phyloP scores from a whole-genome alignment of 2,797 vertebrate genomes.

The Oryzias dopingdopingensis region DNA sequence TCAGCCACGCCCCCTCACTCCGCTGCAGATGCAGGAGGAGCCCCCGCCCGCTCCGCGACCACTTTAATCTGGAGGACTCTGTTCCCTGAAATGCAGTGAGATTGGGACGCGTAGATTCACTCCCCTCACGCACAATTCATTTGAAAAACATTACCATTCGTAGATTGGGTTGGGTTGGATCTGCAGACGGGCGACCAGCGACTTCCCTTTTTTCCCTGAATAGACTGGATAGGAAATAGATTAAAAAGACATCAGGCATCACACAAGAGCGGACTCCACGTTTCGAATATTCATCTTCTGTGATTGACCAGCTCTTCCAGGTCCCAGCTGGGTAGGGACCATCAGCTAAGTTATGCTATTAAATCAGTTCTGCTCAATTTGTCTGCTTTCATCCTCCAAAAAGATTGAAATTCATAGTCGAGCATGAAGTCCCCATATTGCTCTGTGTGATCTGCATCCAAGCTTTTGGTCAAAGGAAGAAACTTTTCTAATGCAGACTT shows the following conservation, averaged over 20 bases:
- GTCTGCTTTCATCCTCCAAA: conserved; percentile 26
- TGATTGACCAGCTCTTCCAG: conserved; percentile 45
- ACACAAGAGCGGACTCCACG: conserved; percentile 33
- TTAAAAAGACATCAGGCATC: conserved; percentile 61
- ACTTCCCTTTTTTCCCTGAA: conserved; percentile 41
- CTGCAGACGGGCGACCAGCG: conserved; percentile 39
- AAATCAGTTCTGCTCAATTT: conserved; percentile 48
- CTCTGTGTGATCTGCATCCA: conserved; percentile 17
- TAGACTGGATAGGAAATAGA: conserved; percentile 56
- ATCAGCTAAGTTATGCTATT: conserved; percentile 47
- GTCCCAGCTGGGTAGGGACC: conserved; percentile 41
- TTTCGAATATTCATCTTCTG: conserved; percentile 48
- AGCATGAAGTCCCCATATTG: conserved; percentile 20
- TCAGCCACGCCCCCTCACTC: conserved; percentile 19
- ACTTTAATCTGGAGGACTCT: conserved; percentile 53
- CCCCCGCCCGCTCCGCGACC: conserved; percentile 22
- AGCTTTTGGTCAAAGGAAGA: neutral
- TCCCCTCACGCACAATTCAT: conserved; percentile 41
- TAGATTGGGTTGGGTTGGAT: conserved; percentile 53
- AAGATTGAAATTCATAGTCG: conserved; percentile 32
- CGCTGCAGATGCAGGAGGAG: conserved; percentile 26
- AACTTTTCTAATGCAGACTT: neutral
- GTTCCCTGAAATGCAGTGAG: conserved; percentile 30
- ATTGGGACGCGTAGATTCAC: conserved; percentile 51
- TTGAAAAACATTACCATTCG: conserved; percentile 65